Evolutionary conservation across 2,113 vertebrate species (phyloP).

Genomic region (Megalops atlanticus): DNA sequence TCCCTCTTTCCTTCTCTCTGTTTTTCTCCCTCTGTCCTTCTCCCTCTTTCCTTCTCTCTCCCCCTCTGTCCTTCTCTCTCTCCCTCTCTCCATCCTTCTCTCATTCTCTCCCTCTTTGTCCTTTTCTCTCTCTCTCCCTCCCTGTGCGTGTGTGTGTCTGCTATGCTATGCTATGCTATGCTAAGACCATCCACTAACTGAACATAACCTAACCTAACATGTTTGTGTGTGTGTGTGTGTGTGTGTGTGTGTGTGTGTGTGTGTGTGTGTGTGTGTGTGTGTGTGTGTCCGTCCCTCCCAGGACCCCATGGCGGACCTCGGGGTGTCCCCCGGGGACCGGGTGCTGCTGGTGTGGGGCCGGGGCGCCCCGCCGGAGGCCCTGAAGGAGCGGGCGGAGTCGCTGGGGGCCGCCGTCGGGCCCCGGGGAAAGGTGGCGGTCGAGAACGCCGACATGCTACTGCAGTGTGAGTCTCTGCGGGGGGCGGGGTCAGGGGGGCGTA

Average conservation of each 20-base stretch:
- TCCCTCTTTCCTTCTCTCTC: too few relatives aligned
- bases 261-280: background rate
- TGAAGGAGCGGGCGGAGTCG: conserved; percentile 73
- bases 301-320: conserved; percentile 75
- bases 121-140: too few relatives aligned
- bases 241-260: background rate
- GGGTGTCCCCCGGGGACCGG: conserved; percentile 70
- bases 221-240: background rate
- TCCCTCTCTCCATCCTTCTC: too few relatives aligned
- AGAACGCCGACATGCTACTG: conserved; percentile 79
- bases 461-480: conserved; percentile 74
- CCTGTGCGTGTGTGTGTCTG: too few relatives aligned
- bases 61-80: too few relatives aligned
- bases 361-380: conserved; percentile 56
- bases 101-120: too few relatives aligned
- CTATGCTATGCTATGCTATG: too few relatives aligned
- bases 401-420: conserved; percentile 69
- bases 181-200: too few relatives aligned
- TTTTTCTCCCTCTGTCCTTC: too few relatives aligned
- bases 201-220: too few relatives aligned
- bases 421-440: conserved; percentile 71
- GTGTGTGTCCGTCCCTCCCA: background rate
- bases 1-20: too few relatives aligned
- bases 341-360: conserved; percentile 83
- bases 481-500: fast-evolving